Percentiles rank a stretch among this genome's conserved stretches.
These are phyloP conservation scores for Pygoscelis antarcticus DNA, from an alignment of 2,113 vertebrate genomes.

Conservation along the genomic window DNA sequence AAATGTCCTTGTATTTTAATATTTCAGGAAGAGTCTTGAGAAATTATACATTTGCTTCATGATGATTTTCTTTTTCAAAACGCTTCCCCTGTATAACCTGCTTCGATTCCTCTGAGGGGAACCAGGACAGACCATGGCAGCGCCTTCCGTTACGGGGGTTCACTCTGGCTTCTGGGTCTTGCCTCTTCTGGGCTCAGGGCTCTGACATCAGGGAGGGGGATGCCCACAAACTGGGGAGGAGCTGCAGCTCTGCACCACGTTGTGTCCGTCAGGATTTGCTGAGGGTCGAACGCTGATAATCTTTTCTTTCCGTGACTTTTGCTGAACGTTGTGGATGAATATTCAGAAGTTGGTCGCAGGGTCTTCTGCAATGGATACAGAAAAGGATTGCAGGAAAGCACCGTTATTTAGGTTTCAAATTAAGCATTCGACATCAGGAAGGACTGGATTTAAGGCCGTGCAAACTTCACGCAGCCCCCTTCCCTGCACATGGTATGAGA, in stretches of 20 bases:
- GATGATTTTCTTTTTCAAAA: not conserved
- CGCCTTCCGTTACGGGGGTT: fast-evolving
- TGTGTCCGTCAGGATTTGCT: fast-evolving
- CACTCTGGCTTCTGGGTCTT: not conserved
- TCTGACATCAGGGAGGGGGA: not conserved
- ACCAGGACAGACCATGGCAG: fast-evolving
- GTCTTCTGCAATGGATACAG: fast-evolving
- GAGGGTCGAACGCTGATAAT: not conserved
- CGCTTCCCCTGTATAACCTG: not conserved
- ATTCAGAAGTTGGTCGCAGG: fast-evolving
- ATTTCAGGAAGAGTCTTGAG: not conserved
- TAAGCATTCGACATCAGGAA: fast-evolving
- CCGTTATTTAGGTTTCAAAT: fast-evolving
- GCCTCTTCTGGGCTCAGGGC: not conserved
- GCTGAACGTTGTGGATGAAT: fast-evolving
- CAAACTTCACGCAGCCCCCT: not conserved
- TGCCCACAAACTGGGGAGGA: too few relatives aligned
- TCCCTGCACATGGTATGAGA: not conserved
- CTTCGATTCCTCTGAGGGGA: not conserved
- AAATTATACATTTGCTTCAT: not conserved
- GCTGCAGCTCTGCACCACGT: fast-evolving
- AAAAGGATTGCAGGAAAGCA: not conserved
- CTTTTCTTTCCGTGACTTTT: fast-evolving
- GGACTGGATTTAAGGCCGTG: not conserved
- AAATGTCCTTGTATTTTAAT: fast-evolving